Conservation (phyloP, 2,113 vertebrate species). For the Menura novaehollandiae region DNA sequence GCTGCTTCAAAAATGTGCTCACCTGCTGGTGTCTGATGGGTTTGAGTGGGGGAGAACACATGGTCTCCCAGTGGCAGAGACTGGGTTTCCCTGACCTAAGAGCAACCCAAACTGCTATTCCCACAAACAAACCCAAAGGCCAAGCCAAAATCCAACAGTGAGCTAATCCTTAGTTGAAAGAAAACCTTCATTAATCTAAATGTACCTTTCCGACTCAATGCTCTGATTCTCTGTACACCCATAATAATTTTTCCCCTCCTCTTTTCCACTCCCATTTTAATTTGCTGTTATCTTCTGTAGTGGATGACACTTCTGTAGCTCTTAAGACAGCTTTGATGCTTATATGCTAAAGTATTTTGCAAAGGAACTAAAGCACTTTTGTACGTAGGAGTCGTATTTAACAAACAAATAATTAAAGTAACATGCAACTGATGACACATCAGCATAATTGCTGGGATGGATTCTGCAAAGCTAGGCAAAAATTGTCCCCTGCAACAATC, state of each 20-base stretch:
- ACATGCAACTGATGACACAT: slow-evolving; percentile 56
- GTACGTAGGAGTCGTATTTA: slow-evolving; percentile 54
- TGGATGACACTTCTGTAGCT: slow-evolving; percentile 41
- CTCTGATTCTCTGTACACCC: background rate
- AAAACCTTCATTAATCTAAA: background rate
- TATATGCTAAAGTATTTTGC: slow-evolving; percentile 54
- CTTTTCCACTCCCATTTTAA: slow-evolving; percentile 16
- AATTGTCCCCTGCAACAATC: slow-evolving; percentile 17
- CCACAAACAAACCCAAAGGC: background rate
- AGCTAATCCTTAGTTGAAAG: background rate
- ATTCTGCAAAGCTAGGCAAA: slow-evolving; percentile 11
- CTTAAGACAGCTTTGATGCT: slow-evolving; percentile 56
- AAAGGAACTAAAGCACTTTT: slow-evolving; percentile 62
- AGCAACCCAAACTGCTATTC: background rate
- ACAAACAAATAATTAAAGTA: slow-evolving; percentile 63
- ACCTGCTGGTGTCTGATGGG: background rate
- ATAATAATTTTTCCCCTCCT: background rate
- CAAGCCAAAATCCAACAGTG: background rate
- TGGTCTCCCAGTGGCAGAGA: background rate
- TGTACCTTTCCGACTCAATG: background rate
- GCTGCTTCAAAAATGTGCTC: background rate
- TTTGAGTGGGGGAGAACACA: background rate
- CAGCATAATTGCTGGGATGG: slow-evolving; percentile 32
- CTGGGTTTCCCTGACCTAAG: background rate
- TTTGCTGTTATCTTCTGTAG: slow-evolving; percentile 35